These are phyloP conservation scores for Ischnura elegans DNA, from an alignment of 2,888 invertebrate genomes.

Conservation along the genomic window DNA sequence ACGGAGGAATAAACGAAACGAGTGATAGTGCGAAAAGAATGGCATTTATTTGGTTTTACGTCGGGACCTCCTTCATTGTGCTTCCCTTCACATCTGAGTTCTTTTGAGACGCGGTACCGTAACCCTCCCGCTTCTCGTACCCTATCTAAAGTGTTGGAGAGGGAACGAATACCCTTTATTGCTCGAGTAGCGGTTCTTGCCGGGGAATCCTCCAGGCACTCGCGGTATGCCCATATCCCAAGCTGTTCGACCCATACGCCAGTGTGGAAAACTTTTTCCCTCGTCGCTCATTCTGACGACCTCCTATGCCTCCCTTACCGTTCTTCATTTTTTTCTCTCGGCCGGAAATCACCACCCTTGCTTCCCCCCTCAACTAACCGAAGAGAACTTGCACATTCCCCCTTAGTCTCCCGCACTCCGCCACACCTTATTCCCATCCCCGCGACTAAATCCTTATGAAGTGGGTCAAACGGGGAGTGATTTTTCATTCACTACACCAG, in stretches of 20 bases:
- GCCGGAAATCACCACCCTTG: too few relatives aligned
- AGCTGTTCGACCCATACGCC: constrained; percentile 48
- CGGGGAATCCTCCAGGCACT: neutral
- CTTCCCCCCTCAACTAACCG: neutral
- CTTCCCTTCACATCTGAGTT: neutral
- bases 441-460: constrained; percentile 47
- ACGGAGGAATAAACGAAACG: too few relatives aligned
- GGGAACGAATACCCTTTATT: neutral
- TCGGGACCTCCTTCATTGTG: neutral
- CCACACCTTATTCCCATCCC: neutral
- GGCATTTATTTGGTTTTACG: too few relatives aligned
- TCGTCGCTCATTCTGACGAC: neutral
- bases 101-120: neutral
- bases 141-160: too few relatives aligned
- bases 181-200: neutral
- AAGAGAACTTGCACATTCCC: neutral
- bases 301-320: neutral
- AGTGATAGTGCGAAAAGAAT: neutral
- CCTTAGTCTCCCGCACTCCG: neutral
- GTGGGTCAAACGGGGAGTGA: constrained; percentile 64
- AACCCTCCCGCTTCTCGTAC: neutral
- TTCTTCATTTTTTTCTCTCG: neutral
- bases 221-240: constrained; percentile 28
- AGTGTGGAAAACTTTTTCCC: neutral
- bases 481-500: constrained; percentile 42